Base-by-base conservation (phyloP, 1,140 invertebrate genomes). In the Euglossa dilemma region DNA sequence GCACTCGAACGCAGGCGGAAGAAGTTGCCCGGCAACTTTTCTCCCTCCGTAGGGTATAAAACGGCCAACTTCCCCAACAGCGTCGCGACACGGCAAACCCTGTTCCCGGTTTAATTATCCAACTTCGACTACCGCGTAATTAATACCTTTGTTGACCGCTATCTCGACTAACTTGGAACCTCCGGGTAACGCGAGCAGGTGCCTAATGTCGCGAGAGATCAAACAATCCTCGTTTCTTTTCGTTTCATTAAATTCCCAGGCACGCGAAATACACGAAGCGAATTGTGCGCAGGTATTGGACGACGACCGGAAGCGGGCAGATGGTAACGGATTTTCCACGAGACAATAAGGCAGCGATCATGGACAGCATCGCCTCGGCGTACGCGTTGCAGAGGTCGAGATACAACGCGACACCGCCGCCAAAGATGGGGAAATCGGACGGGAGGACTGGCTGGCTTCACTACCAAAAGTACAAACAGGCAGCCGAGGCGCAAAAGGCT, bases 301-400 rank as follows among this genome's bases (percentile, higher is more conserved):
- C 93, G 28, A 90, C 93, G 52, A 90, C 91, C 0, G 91, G 90
- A 72, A 90, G 69, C 25, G 79, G 82, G 16, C 86, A 82, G 43
- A 45, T 57, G 54, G 81, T 91, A 52, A 91, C 92, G 28, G 90
- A 87, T n/a, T 25, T 83, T 12, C 88, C 90, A 2, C 85, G 84
- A 0, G 97, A 97, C 87, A 96, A 97, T 90, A 96, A 97, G 90
- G 95, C 96, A 52, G 96, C 96, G 23, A 95, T 97, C 73, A 93
- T 97, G 86, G 96, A 97, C 91, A 97, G 96, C 91, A 96, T 97
- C 74, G 96, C 96, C 2, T 95, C 96, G 8, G 95, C 96, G 14
- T 97, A 97, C 91, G 90, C 92, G 66, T 66, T 90, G n/a, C 88
- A 93, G 59, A 92, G 95, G 94, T 93, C 95, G 89, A 90, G 93